Evolutionary conservation across 2,113 vertebrate genomes (phyloP).

Genomic region (Azemiops feae): DNA sequence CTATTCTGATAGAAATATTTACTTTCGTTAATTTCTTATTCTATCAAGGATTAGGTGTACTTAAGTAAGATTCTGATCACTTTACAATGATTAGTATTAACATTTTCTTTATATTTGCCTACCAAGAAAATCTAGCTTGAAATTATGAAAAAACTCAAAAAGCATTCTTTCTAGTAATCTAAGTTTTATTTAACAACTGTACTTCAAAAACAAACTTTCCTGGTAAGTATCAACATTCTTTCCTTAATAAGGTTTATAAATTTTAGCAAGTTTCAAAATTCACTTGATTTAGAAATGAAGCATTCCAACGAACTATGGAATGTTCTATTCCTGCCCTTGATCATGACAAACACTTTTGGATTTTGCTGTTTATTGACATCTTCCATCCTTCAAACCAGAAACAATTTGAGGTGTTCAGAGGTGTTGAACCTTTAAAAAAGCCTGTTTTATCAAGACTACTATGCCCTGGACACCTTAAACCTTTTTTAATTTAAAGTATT

Average conservation of each 20-base stretch:
- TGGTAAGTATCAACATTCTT: background rate
- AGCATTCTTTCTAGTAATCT: background rate
- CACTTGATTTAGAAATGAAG: background rate
- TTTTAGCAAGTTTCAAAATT: background rate
- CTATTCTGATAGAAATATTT: background rate
- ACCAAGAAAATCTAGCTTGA: background rate
- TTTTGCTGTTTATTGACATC: background rate
- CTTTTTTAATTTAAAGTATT: background rate
- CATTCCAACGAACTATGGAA: background rate
- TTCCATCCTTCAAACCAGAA: background rate
- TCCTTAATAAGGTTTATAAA: background rate
- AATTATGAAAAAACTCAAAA: background rate
- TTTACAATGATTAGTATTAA: background rate
- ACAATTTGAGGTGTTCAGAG: background rate
- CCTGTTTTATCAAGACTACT: background rate
- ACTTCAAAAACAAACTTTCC: background rate
- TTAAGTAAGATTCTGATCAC: background rate
- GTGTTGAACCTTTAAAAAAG: background rate
- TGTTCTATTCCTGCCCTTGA: background rate
- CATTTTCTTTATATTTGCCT: background rate
- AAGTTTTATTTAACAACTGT: background rate
- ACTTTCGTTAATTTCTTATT: background rate
- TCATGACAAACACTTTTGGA: background rate
- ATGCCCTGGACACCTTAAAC: background rate
- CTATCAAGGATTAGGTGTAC: background rate